phyloP scores from a whole-genome alignment of 2,113 vertebrate species.

The Sylvilagus bachmani region DNA sequence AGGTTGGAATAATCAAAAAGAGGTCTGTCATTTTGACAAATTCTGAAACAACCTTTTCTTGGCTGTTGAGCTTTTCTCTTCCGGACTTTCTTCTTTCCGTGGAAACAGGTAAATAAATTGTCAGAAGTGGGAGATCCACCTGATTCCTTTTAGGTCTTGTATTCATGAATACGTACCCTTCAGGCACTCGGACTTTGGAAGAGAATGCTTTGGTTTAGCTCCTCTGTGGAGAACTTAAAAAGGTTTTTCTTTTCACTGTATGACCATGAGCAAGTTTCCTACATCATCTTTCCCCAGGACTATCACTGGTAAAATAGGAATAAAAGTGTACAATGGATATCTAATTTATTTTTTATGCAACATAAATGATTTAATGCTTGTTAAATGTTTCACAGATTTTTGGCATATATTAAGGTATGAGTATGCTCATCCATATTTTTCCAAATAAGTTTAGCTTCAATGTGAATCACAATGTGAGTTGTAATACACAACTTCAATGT shows the following conservation, averaged over 20 bases:
- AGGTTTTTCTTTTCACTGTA: not conserved
- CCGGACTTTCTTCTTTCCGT: not conserved
- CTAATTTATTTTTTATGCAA: not conserved
- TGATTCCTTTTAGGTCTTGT: not conserved
- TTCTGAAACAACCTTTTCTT: not conserved
- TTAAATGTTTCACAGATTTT: not conserved
- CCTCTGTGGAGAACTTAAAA: not conserved
- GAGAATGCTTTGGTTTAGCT: not conserved
- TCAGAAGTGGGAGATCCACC: not conserved
- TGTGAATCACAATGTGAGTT: not conserved
- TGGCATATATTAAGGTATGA: not conserved
- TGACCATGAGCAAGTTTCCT: not conserved
- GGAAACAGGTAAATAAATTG: not conserved
- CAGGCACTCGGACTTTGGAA: not conserved
- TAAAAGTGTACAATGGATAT: not conserved
- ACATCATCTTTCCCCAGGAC: not conserved
- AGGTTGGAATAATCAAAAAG: slow-evolving; percentile 6
- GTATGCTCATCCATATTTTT: not conserved
- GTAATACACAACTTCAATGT: not conserved
- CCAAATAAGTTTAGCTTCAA: not conserved
- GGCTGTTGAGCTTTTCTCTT: not conserved
- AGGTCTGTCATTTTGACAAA: not conserved
- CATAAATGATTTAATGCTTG: not conserved
- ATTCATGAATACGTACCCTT: not conserved
- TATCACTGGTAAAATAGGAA: not conserved